A percentile compares a stretch with the other conserved stretches of the same genome.
These are phyloP conservation scores for Eumaeus atala DNA, from an alignment of 1,140 invertebrate species.

Conservation along the genomic window DNA sequence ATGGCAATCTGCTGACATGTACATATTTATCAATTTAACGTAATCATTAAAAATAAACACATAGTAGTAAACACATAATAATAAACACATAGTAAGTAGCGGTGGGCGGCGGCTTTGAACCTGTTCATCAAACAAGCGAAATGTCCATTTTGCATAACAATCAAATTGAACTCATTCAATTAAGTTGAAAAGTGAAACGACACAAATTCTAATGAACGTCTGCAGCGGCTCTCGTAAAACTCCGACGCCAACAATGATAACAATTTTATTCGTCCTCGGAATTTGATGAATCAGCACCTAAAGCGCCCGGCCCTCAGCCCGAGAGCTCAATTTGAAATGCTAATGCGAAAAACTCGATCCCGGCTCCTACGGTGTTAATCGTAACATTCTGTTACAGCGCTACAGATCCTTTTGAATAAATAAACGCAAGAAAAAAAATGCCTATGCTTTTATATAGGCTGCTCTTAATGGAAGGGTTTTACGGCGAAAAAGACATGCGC, in stretches of 20 bases:
- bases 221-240: background rate
- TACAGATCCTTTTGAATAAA: constrained; percentile 14
- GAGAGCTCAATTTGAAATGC: constrained; percentile 28
- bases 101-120: background rate
- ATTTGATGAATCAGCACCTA: constrained; percentile 24
- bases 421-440: constrained; percentile 4
- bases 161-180: background rate
- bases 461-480: constrained; percentile 3
- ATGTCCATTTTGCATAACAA: no score
- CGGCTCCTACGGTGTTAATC: constrained; percentile 26
- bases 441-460: constrained; percentile 4
- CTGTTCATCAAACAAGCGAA: no score
- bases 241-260: constrained; percentile 10
- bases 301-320: constrained; percentile 16
- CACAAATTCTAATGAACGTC: constrained; percentile 2
- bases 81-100: no score
- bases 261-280: constrained; percentile 13
- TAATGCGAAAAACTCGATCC: constrained; percentile 28
- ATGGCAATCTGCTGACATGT: no score
- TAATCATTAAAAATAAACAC: no score
- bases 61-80: no score
- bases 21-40: no score
- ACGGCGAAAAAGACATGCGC: background rate
- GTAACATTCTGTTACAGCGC: constrained; percentile 23
- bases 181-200: constrained; percentile 5